A percentile compares a stretch with the other conserved stretches of the same genome.
phyloP scores from a whole-genome alignment of 2,113 vertebrate species.

The Mormyrus iriodes region DNA sequence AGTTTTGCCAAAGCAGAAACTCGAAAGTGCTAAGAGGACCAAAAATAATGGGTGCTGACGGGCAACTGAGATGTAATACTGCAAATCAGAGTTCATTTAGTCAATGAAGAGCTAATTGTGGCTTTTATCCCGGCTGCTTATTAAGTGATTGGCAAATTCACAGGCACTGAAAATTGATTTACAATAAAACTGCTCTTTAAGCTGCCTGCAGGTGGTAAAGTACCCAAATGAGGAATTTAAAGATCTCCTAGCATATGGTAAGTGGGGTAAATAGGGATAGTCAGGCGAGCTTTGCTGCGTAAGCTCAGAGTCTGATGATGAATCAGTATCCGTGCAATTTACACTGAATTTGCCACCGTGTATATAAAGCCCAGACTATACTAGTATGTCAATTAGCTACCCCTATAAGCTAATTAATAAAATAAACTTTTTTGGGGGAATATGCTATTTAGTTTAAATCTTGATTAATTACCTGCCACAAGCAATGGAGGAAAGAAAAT shows the following conservation, averaged over 20 bases:
- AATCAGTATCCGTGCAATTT: conserved; percentile 10
- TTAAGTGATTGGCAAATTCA: background rate
- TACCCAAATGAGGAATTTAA: background rate
- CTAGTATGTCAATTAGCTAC: background rate
- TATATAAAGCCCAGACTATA: background rate
- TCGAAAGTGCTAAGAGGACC: background rate
- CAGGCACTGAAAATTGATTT: background rate
- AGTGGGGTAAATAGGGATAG: background rate
- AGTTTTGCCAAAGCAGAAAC: background rate
- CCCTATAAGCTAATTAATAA: background rate
- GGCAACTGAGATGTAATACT: background rate
- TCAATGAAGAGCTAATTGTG: background rate
- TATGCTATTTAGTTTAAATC: background rate
- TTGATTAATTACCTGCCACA: background rate
- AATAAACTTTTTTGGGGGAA: background rate
- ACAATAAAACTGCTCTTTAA: conserved; percentile 3
- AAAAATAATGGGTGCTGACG: background rate
- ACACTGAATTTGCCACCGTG: background rate
- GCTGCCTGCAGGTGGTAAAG: conserved; percentile 4
- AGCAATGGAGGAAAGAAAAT: background rate
- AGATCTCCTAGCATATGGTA: background rate
- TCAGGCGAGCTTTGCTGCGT: background rate
- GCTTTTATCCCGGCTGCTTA: background rate
- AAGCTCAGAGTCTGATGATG: background rate
- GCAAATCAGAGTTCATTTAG: background rate